Base-by-base conservation (phyloP, 1,140 invertebrate species). In the Archegozetes longisetosus region DNA sequence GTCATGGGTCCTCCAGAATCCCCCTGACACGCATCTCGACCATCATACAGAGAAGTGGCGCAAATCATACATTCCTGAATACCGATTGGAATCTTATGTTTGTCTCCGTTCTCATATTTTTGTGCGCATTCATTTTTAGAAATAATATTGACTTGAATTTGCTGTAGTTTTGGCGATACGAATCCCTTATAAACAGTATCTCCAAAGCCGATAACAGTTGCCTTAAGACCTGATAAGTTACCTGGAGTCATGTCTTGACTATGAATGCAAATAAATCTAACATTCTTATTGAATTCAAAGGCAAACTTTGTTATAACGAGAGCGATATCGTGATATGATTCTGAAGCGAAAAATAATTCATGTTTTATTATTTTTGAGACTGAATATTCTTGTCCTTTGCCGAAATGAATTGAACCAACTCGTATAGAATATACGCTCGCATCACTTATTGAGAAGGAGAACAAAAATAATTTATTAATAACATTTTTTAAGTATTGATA, bases 11-110 rank as follows among this genome's bases (percentile, higher is more conserved):
- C 60, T 22, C 60, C 60, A 17, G 60, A 61, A 51, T 61, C 60
- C 17, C 53, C 69, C 61, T 70, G 67, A 60, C 70, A 71, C 13
- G 68, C 50, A 55, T 71, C 70, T 32, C 64, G 66, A 1, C 68
- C 64, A 24, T 67, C 67, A 57, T 66, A 58, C 40, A 55, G 23
- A 48, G 64, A 69, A 13, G 69, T 70, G 32, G 69, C 68, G 64
- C 70, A 71, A 32, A 70, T 58, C 66, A 69, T 63, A 68, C 70
- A 20, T 54, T 61, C 26, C 32, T 40, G 32, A 40, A 40, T 40
- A 40, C 32, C 32, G 32, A 40, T 50, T 68, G 85, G 53, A 9
- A 40, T 40, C 6, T 40, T 40, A 17, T 17, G 32, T 17, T 40
- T 40, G 17, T 40, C 32, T 6, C 32, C 32, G 17, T 6, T 40